Percentiles rank a stretch among this genome's conserved stretches.
Conservation (phyloP, 2,797 vertebrate genomes). For the Brachyalestes nurse region DNA sequence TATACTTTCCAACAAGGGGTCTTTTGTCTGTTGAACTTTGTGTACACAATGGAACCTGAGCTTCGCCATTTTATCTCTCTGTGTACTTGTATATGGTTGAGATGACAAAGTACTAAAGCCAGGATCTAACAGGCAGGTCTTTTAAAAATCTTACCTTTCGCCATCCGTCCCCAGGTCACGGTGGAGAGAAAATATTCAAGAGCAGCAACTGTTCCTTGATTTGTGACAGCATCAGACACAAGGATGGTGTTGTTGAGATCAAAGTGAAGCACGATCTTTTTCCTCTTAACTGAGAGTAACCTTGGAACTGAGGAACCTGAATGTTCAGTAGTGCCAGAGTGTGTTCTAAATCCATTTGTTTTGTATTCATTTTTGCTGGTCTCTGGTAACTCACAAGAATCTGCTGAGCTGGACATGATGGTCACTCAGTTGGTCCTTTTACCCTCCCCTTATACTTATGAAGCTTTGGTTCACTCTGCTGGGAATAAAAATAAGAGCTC, state of each 20-base stretch:
- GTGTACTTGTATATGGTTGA: no score
- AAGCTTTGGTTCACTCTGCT: no score
- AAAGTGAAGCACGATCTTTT: constrained; percentile 83
- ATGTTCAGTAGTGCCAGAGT: constrained; percentile 14
- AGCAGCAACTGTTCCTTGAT: constrained; percentile 78
- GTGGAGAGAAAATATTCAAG: constrained; percentile 83
- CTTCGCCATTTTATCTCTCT: no score
- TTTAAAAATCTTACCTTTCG: constrained; percentile 46
- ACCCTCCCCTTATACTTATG: no score
- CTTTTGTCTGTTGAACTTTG: no score
- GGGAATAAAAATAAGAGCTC: no score
- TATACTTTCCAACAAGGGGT: no score
- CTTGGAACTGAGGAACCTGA: constrained; percentile 16
- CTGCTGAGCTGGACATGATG: constrained; percentile 38
- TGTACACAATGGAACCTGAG: no score
- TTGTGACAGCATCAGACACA: constrained; percentile 80
- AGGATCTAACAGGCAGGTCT: no score
- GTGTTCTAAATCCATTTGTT: constrained; percentile 16
- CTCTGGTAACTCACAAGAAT: background rate
- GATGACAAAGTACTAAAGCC: no score
- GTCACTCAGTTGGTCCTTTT: no score
- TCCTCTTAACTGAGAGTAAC: constrained; percentile 38
- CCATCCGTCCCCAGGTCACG: constrained; percentile 83
- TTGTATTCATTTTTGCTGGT: background rate
- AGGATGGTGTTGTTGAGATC: constrained; percentile 90